Conservation (phyloP, 2,113 vertebrate genomes). For the Scartelaos histophorus region DNA sequence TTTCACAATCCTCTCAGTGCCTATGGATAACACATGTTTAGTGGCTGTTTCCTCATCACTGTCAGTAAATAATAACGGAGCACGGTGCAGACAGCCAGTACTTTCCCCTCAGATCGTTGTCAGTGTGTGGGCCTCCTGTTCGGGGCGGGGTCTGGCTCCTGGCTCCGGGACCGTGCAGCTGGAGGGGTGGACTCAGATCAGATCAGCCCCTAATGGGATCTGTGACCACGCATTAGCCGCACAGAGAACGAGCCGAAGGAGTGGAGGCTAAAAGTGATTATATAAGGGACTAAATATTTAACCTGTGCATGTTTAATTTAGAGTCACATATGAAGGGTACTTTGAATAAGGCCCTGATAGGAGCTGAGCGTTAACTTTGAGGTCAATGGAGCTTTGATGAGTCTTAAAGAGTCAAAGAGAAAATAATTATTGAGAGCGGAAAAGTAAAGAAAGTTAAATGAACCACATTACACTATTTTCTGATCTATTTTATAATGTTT, state of each 20-base stretch:
- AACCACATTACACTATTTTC: too few relatives aligned
- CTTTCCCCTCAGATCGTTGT: neutral
- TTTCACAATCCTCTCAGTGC: too few relatives aligned
- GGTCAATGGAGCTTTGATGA: neutral
- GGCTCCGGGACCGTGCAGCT: neutral
- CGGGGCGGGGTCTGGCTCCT: neutral
- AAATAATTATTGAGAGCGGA: neutral
- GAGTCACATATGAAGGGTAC: neutral
- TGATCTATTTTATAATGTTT: too few relatives aligned
- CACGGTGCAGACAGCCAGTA: neutral
- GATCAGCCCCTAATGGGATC: neutral
- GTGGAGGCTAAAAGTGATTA: neutral
- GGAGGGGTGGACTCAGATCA: conserved; percentile 2
- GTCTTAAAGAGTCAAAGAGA: neutral
- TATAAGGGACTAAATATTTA: conserved; percentile 1
- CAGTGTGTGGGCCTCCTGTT: neutral
- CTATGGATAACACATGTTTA: neutral
- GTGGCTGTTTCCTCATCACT: neutral
- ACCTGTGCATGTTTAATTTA: neutral
- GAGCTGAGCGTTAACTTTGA: neutral
- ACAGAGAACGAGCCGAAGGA: neutral
- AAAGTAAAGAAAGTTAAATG: neutral
- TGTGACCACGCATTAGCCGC: conserved; percentile 1
- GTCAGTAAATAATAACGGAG: neutral
- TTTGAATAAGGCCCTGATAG: neutral